Evolutionary conservation across 2,888 invertebrate genomes (phyloP).

Genomic region (Brenthis ino): DNA sequence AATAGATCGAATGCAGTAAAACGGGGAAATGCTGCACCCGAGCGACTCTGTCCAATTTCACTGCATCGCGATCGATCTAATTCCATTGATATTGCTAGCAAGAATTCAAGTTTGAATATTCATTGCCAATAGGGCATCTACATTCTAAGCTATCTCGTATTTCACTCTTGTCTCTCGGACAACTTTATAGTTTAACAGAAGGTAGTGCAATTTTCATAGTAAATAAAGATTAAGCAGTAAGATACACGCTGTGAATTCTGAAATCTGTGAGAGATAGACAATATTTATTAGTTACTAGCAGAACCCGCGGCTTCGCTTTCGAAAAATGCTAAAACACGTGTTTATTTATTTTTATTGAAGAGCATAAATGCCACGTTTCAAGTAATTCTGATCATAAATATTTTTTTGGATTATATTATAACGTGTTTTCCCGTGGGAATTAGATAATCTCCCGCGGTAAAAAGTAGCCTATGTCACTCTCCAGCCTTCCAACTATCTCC

Average conservation of each 20-base stretch:
- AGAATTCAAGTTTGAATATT: conserved; percentile 49
- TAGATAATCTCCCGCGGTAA: too few relatives aligned
- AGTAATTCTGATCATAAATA: too few relatives aligned
- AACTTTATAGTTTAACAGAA: conserved; percentile 35
- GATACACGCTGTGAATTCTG: conserved; percentile 4
- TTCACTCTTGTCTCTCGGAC: conserved; percentile 33
- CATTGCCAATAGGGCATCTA: conserved; percentile 41
- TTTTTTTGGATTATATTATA: too few relatives aligned
- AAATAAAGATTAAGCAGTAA: conserved; percentile 35
- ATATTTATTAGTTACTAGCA: background rate
- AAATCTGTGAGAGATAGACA: background rate
- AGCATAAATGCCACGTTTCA: too few relatives aligned
- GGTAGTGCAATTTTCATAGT: conserved; percentile 33
- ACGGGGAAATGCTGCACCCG: conserved; percentile 52
- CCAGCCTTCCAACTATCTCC: too few relatives aligned
- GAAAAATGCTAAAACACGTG: too few relatives aligned
- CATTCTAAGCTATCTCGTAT: conserved; percentile 34
- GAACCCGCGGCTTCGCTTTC: too few relatives aligned
- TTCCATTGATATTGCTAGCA: conserved; percentile 53
- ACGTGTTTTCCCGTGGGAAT: too few relatives aligned
- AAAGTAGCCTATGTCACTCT: too few relatives aligned
- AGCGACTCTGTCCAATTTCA: conserved; percentile 61
- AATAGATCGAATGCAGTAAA: conserved; percentile 79
- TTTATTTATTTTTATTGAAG: too few relatives aligned
- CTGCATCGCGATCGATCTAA: conserved; percentile 71